These are phyloP conservation scores for Lutraria lutraria DNA, from an alignment of 2,888 invertebrate species.

Conservation along the genomic window DNA sequence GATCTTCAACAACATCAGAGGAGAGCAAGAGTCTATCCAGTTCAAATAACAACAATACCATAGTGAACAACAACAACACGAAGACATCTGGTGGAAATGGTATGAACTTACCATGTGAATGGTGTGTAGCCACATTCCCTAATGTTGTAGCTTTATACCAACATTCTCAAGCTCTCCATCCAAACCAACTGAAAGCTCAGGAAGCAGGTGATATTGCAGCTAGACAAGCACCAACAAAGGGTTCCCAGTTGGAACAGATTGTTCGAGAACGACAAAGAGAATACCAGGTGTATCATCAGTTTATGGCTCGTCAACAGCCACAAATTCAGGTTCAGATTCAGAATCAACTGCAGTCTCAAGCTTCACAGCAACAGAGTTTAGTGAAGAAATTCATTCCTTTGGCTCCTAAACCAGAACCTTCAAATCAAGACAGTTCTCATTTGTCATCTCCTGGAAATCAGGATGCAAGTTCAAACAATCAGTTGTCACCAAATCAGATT, in stretches of 20 bases:
- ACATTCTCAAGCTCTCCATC: constrained; percentile 81
- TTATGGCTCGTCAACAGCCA: constrained; percentile 60
- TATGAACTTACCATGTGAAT: constrained; percentile 79
- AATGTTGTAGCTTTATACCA: constrained; percentile 82
- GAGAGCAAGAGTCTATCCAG: constrained; percentile 27
- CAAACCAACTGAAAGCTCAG: constrained; percentile 78
- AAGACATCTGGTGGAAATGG: constrained; percentile 25
- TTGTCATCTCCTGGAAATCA: background rate
- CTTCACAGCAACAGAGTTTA: constrained; percentile 33
- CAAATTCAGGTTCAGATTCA: constrained; percentile 57
- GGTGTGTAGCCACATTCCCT: constrained; percentile 82
- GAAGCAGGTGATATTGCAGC: constrained; percentile 75
- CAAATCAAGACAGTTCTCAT: background rate
- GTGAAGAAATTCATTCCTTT: constrained; percentile 57
- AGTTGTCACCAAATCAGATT: constrained; percentile 45
- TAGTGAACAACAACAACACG: constrained; percentile 48
- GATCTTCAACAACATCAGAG: constrained; percentile 41
- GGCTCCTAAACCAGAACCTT: constrained; percentile 60
- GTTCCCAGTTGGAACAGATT: constrained; percentile 65
- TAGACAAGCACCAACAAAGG: constrained; percentile 58
- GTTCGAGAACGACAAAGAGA: constrained; percentile 65
- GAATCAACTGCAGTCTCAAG: constrained; percentile 38
- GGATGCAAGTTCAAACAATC: background rate
- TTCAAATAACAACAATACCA: constrained; percentile 48
- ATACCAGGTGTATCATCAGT: constrained; percentile 68